A percentile compares a stretch with the other conserved stretches of the same genome.
phyloP scores from a whole-genome alignment of 2,797 vertebrate species.

The Artibeus lituratus region DNA sequence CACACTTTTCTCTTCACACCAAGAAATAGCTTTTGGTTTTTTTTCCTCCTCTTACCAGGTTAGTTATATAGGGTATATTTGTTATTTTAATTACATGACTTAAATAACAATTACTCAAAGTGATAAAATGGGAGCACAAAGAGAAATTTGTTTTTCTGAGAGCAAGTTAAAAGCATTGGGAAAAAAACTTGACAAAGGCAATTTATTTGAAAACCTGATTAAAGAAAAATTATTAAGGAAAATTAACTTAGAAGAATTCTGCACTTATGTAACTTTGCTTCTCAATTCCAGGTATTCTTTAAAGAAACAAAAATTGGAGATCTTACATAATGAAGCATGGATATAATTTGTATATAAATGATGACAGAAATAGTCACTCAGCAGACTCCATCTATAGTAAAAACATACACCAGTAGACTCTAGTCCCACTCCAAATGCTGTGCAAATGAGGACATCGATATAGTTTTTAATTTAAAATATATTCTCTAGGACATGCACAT shows the following conservation, averaged over 20 bases:
- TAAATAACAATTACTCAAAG: background rate
- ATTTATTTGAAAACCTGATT: background rate
- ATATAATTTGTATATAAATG: background rate
- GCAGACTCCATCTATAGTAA: background rate
- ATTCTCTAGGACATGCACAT: background rate
- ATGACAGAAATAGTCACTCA: background rate
- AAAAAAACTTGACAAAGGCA: background rate
- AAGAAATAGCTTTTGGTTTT: background rate
- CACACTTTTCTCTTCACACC: background rate
- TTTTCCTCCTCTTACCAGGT: background rate
- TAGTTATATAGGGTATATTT: background rate
- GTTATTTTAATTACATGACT: background rate
- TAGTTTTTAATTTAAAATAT: background rate
- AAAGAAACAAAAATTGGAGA: background rate
- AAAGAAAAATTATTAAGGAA: background rate
- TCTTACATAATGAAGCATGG: background rate
- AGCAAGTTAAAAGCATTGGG: background rate
- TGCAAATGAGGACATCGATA: background rate
- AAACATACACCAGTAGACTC: background rate
- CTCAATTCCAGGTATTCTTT: background rate
- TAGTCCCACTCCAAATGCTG: background rate
- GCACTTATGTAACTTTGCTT: background rate
- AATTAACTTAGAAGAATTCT: background rate
- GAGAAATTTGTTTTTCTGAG: background rate
- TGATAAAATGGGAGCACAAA: background rate